Evolutionary conservation across 2,888 invertebrate species (phyloP), one percentile per base, ranked within the genome.

Genomic region (Eurytoma californica): DNA sequence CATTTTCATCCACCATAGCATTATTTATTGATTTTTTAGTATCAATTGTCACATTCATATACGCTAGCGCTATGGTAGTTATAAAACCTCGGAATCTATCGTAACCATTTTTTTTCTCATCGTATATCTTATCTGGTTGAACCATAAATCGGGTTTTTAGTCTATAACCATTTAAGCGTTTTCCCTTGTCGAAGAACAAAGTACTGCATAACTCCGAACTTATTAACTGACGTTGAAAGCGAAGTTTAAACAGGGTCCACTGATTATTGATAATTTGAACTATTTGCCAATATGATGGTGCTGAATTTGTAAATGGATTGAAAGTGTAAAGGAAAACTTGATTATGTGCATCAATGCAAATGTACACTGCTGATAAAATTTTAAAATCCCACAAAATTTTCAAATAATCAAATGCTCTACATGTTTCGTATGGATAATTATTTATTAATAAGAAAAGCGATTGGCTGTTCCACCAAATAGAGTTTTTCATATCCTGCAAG

Each of bases 121-220:
- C 7, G 39, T 39, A 39, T 0, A 4, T 7, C 3, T 7, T 39
- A 3, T 39, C 7, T 3, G 4, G 39, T 7, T 3, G 7, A 39
- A 0, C 7, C 18, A 20, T 69, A 0, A 55, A 0, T 39, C 0
- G 4, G 2, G 47, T 4, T 57, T 69, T 69, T 14, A 69, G 18
- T 13, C 28, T 39, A 20, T 69, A 69, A 13, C 57, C 55, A 12
- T 18, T n/a, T 39, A 69, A 57, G 57, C 57, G 28, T 0, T 57
- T 57, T 20, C 18, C 14, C 18, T 69, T 57, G 13, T 69, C 57
- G 16, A 60, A 70, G 24, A 20, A 70, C 14, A 60, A 20, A 18
- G 7, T 18, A 14, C 47, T 16, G 13, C 18, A 39, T 3, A 69
- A n/a, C 39, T 69, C 57, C 57, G 39, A 14, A 16, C 16, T 30